Evolutionary conservation across 2,113 vertebrate species (phyloP), one percentile per base, ranked within the genome.

Genomic region (Hyperopisus bebe): DNA sequence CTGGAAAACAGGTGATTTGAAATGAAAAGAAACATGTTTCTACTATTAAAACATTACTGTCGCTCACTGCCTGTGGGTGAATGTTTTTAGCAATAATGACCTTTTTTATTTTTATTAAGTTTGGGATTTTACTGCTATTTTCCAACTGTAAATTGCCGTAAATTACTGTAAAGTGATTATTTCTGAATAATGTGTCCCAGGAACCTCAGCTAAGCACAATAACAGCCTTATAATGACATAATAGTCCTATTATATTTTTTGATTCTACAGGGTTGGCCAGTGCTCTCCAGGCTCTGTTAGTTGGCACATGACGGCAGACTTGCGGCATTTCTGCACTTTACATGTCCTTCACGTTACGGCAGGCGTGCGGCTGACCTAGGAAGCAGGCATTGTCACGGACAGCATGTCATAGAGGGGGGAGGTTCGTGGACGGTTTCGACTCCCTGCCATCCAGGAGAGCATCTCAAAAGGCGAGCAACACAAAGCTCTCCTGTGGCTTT

Each of bases 111-210:
- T 50, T 24, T n/a, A 87, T 87, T 87, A 87, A 53, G 31, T 31
- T 53, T 55, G 6, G 21, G 44, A 84, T 84, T 27, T 55, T 39
- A 21, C 85, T 47, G 50, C 50, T 17, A 35, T 9, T 55, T 87
- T 53, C 85, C 50, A 35, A 53, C 50, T 87, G 85, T 55, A 50
- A 86, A 86, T 86, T 51, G 84, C 84, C 15, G 27, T 86, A 53
- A 35, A 87, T 87, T 87, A 17, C 85, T 9, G 50, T 53, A 87
- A 53, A 87, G 85, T 87, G 50, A 87, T 87, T 87, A 87, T 87
- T 53, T 87, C 85, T 53, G 27, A 87, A 53, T 55, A 55, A 87
- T 3, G n/a, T 87, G 50, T 87, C 85, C 85, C 85, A 87, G 50
- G 48, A 87, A 87, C 27, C 44, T 87, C 85, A 55, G 50, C 50